Evolutionary conservation across 2,797 vertebrate genomes (phyloP), one percentile per base, ranked within the genome.

Genomic region (Eidolon dupreanum): DNA sequence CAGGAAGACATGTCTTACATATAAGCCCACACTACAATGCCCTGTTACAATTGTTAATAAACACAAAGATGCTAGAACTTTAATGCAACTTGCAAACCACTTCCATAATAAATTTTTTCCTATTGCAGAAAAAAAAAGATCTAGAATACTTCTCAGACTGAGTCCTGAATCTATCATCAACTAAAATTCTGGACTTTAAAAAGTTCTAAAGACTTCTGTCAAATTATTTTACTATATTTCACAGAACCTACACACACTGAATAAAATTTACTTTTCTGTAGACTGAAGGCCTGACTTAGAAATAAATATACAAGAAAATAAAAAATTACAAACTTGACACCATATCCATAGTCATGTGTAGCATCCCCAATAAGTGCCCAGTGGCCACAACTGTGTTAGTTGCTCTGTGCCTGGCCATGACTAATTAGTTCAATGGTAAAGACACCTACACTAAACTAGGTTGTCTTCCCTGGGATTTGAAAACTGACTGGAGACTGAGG

Each of bases 171-270:
- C 49, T 49, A 49, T 53, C 89, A 90, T 51, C 49, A 70, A 74
- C 24, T 41, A 63, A 73, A 78, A 73, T 63, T 78, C 57, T 66
- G 16, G 36, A 38, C 36, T 77, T 78, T 63, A 43, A 46, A 31
- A 71, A 79, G 36, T 61, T 85, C 31, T 68, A 83, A 90, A 57
- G 78, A 46, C 2, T 5, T 88, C 7, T 38, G 33, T 87, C 19
- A 73, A 68, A 65, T 85, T 81, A 43, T 93, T 97, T 94, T 66
- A 81, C 74, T 90, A 11, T 92, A 97, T 70, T 90, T 91, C 51
- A 92, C 33, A 33, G 33, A 33, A 33, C 33, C 33, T 33, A 33
- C 33, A 33, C 33, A 33, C 33, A 33, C 4, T 84, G 33, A 75
- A 75, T 87, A 93, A 96, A 87, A 51, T 94, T 71, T 84, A 81